phyloP scores from a whole-genome alignment of 2,113 vertebrate genomes.

The Odontesthes bonariensis region DNA sequence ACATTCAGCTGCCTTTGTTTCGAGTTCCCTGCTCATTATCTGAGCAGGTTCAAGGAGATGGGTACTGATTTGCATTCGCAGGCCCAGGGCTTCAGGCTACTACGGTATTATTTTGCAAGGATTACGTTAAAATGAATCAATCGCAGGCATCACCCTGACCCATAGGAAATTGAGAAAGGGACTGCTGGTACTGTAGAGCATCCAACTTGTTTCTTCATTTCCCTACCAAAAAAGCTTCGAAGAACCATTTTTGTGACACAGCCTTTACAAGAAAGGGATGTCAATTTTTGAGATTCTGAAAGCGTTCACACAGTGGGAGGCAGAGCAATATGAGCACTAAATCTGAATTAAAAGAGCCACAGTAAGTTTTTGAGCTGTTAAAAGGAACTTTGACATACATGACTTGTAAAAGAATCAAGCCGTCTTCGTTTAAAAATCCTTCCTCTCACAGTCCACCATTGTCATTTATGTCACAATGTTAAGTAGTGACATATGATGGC shows the following conservation, averaged over 20 bases:
- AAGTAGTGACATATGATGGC: too few species aligned
- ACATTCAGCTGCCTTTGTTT: slow-evolving; percentile 60
- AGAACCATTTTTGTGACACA: slow-evolving; percentile 31
- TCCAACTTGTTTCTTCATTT: slow-evolving; percentile 31
- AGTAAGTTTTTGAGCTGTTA: too few species aligned
- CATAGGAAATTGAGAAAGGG: slow-evolving; percentile 34
- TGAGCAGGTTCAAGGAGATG: slow-evolving; percentile 74
- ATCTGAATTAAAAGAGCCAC: too few species aligned
- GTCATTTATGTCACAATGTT: too few species aligned
- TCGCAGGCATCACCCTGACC: slow-evolving; percentile 63
- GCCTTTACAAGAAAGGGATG: background rate
- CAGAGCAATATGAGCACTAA: too few species aligned
- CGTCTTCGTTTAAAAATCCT: too few species aligned
- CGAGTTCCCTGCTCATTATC: slow-evolving; percentile 72
- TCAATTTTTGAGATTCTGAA: too few species aligned
- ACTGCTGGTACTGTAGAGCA: slow-evolving; percentile 17
- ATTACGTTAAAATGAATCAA: slow-evolving; percentile 79
- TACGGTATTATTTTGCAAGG: slow-evolving; percentile 59
- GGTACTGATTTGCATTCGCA: slow-evolving; percentile 78
- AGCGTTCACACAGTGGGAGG: too few species aligned
- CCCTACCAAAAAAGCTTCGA: slow-evolving; percentile 2
- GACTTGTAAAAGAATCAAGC: too few species aligned
- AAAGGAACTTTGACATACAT: too few species aligned
- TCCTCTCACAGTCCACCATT: too few species aligned
- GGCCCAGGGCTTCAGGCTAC: slow-evolving; percentile 52